Conservation (phyloP, 2,113 vertebrate genomes). For the Balaeniceps rex region DNA sequence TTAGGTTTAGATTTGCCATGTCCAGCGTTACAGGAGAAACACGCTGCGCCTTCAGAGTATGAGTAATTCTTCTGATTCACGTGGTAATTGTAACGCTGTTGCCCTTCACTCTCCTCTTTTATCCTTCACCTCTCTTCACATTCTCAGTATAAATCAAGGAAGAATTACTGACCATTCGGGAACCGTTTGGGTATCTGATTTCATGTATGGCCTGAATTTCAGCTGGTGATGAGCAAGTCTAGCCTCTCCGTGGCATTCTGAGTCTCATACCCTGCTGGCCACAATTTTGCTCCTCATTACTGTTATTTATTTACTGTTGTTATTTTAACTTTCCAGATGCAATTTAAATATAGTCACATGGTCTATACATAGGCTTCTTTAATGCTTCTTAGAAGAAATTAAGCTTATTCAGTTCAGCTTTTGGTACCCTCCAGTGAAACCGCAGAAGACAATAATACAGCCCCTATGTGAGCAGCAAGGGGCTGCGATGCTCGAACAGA, state of each 20-base stretch:
- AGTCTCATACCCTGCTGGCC: not conserved
- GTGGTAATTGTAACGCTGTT: not conserved
- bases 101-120: not conserved
- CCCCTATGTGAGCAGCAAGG: fast-evolving
- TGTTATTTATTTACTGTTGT: not conserved
- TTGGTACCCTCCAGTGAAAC: not conserved
- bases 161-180: not conserved
- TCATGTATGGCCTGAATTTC: not conserved
- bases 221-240: not conserved
- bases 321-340: not conserved
- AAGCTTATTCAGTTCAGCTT: not conserved
- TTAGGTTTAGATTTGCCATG: too few species aligned
- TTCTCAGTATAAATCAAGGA: not conserved
- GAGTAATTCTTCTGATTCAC: not conserved
- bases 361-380: not conserved
- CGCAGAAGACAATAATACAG: not conserved
- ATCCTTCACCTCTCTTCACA: not conserved
- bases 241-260: not conserved
- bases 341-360: not conserved
- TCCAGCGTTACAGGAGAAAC: not conserved
- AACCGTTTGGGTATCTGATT: not conserved
- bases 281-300: not conserved
- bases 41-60: fast-evolving
- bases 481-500: not conserved
- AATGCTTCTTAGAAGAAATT: not conserved